These are phyloP conservation scores for Phyllostomus hastatus DNA, from an alignment of 2,113 vertebrate species.

Conservation along the genomic window DNA sequence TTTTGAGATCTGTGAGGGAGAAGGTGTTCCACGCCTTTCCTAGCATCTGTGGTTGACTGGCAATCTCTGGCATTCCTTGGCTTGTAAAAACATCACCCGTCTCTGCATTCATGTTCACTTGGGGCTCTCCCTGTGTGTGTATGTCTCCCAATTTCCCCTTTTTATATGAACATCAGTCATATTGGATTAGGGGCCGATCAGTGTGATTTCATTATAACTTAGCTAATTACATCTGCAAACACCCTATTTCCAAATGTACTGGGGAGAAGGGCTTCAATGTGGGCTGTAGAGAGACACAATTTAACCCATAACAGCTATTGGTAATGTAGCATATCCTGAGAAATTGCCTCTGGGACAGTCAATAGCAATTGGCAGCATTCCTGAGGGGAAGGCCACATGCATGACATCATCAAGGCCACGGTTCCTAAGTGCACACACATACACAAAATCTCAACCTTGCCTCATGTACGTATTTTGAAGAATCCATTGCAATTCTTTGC, in stretches of 20 bases:
- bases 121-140: no score
- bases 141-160: neutral
- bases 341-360: neutral
- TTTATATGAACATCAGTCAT: neutral
- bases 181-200: neutral
- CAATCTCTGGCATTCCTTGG: no score
- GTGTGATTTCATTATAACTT: neutral
- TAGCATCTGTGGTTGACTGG: neutral
- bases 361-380: rapidly evolving
- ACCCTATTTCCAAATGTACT: neutral
- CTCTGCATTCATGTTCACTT: rapidly evolving
- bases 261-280: neutral
- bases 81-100: neutral
- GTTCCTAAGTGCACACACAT: rapidly evolving
- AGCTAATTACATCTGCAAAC: neutral
- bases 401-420: rapidly evolving
- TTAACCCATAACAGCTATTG: no score
- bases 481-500: neutral
- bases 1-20: neutral
- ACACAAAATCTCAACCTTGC: rapidly evolving
- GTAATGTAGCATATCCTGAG: rapidly evolving
- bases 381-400: no score
- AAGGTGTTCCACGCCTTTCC: rapidly evolving
- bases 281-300: neutral
- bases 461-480: neutral